These are phyloP conservation scores for Charadrius vociferus DNA, from an alignment of 2,113 vertebrate species.

Conservation along the genomic window DNA sequence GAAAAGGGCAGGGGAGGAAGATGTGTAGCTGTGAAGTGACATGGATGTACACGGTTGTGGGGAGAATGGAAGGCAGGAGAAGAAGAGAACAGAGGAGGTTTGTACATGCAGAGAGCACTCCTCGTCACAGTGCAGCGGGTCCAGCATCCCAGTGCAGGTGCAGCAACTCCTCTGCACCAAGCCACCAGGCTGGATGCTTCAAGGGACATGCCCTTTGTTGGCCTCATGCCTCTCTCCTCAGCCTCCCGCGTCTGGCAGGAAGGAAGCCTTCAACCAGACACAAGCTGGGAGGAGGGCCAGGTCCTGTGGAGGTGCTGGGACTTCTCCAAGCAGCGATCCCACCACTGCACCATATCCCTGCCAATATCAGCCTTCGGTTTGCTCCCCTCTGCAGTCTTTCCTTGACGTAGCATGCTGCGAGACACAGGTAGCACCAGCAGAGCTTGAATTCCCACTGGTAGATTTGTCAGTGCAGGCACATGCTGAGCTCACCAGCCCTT, in stretches of 20 bases:
- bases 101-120: background rate
- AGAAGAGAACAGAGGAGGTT: background rate
- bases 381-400: background rate
- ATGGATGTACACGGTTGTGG: background rate
- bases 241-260: fast-evolving
- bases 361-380: background rate
- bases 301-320: background rate
- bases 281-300: fast-evolving
- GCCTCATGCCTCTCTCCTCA: background rate
- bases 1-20: background rate
- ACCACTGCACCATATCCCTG: background rate
- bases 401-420: fast-evolving
- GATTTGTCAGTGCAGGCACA: background rate
- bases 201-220: background rate
- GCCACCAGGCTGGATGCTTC: fast-evolving
- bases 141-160: fast-evolving
- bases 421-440: background rate
- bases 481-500: background rate
- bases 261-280: background rate
- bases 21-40: background rate
- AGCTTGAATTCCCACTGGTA: fast-evolving
- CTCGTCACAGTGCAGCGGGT: background rate
- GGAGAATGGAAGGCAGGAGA: background rate
- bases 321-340: background rate
- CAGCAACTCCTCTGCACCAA: background rate